These are phyloP conservation scores for Ctena decussata DNA, from an alignment of 2,888 invertebrate genomes.

Conservation along the genomic window DNA sequence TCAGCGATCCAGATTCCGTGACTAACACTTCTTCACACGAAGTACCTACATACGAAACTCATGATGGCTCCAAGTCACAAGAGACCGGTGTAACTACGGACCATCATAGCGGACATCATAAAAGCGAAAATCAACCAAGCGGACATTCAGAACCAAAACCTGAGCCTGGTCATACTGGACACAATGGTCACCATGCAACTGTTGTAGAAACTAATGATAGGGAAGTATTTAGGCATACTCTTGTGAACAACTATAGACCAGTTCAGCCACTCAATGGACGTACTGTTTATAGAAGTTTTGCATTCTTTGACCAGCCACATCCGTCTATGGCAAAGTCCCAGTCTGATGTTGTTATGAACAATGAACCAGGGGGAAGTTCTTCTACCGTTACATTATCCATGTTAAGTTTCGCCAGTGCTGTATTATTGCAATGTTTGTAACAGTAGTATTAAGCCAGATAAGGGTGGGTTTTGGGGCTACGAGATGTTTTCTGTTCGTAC, in stretches of 20 bases:
- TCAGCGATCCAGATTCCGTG: background rate
- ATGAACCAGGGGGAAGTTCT: background rate
- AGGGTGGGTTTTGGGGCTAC: too few species aligned
- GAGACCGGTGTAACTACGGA: background rate
- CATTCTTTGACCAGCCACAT: conserved; percentile 49
- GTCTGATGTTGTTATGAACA: background rate
- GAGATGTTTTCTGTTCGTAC: too few species aligned
- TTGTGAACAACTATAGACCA: conserved; percentile 83
- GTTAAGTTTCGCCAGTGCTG: background rate
- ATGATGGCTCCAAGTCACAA: background rate
- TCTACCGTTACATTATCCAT: background rate
- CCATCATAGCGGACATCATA: background rate
- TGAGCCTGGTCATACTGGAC: background rate
- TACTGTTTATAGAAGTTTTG: conserved; percentile 78
- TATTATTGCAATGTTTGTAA: background rate
- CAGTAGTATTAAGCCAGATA: too few species aligned
- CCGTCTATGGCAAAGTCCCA: background rate
- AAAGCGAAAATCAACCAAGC: background rate
- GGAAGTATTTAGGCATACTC: conserved; percentile 64
- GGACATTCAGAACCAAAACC: background rate
- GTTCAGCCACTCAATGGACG: conserved; percentile 82
- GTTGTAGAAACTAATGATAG: conserved; percentile 22
- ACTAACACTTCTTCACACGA: background rate
- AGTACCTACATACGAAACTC: background rate
- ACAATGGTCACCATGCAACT: background rate